Conservation (phyloP, 2,888 invertebrate species). For the Drosophila kokeensis region DNA sequence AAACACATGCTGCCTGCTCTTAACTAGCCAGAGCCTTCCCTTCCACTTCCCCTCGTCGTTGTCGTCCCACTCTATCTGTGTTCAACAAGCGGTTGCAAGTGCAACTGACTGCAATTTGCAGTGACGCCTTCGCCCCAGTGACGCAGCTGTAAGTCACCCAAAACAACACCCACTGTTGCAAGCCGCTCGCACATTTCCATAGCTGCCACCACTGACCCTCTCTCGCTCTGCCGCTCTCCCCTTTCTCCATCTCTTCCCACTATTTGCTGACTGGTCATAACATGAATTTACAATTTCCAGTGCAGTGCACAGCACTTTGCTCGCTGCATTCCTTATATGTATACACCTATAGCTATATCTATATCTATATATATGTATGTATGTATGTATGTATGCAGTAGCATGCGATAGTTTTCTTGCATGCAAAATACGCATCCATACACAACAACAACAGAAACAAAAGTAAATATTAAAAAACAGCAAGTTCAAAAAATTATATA, state of each 20-base stretch:
- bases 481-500: not conserved
- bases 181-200: conserved; percentile 42
- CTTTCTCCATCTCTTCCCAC: not conserved
- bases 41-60: not conserved
- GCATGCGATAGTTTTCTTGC: conserved; percentile 78
- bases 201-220: conserved; percentile 18
- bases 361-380: too few species aligned
- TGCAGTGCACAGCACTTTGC: conserved; percentile 54
- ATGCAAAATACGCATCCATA: conserved; percentile 61
- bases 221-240: not conserved
- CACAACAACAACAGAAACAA: conserved; percentile 23
- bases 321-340: conserved; percentile 50
- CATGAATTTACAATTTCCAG: conserved; percentile 78
- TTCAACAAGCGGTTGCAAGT: not conserved
- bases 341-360: conserved; percentile 19
- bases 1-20: conserved; percentile 73
- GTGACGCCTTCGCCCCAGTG: conserved; percentile 25
- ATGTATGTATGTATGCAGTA: not conserved
- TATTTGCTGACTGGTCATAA: conserved; percentile 43
- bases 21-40: conserved; percentile 26
- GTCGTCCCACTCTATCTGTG: not conserved
- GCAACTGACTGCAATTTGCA: conserved; percentile 38
- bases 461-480: not conserved
- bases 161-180: conserved; percentile 14
- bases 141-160: conserved; percentile 16